Evolutionary conservation across 2,113 vertebrate species (phyloP).

Genomic region (Ailurus styani): DNA sequence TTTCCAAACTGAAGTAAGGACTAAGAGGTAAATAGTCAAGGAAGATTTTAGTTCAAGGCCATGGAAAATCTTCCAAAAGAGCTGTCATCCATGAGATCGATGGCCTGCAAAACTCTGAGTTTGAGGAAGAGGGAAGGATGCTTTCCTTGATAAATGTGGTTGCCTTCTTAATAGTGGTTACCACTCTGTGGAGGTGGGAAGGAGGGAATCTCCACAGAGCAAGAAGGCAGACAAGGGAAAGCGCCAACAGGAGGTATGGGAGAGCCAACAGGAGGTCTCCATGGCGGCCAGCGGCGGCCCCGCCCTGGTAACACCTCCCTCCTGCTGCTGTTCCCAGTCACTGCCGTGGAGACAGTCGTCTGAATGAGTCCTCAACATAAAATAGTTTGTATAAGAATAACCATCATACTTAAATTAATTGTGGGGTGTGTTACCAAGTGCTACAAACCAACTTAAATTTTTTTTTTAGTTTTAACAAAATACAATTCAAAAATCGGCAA

Average conservation of each 20-base stretch:
- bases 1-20: neutral
- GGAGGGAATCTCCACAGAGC: neutral
- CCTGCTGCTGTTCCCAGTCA: neutral
- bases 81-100: accelerated
- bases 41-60: neutral
- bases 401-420: neutral
- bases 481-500: neutral
- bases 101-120: neutral
- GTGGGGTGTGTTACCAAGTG: neutral
- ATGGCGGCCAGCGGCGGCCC: accelerated
- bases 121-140: neutral
- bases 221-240: neutral
- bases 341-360: neutral
- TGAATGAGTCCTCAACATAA: neutral
- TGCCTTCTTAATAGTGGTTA: too few species aligned
- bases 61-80: neutral
- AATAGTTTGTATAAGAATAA: neutral
- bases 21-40: neutral
- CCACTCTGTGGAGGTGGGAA: neutral
- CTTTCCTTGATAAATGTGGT: neutral
- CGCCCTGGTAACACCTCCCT: too few species aligned
- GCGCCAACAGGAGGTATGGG: accelerated
- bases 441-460: neutral
- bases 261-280: too few species aligned
- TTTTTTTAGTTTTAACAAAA: neutral